Evolutionary conservation across 2,888 invertebrate species (phyloP), one percentile per base, ranked within the genome.

Genomic region (Cyclophora albipunctata): DNA sequence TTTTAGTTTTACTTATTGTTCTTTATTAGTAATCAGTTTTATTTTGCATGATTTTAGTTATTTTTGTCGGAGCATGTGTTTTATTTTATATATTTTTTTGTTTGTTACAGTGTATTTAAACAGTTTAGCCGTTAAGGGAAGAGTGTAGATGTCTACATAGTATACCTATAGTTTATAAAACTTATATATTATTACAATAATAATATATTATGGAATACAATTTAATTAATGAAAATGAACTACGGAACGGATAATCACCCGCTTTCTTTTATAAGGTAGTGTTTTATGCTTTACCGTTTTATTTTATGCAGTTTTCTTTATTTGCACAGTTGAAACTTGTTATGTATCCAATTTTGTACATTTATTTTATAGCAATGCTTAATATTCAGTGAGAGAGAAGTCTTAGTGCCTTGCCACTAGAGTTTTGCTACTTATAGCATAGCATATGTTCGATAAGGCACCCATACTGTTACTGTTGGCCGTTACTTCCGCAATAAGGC

Each of bases 71-170:
- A 7, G 42, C 37, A 42, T 48, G 46, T 35, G 3, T 40, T 35
- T 46, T 46, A 40, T 37, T 45, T 5, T 7, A 45, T 72, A 72
- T 71, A 75, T 71, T 64, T 69, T 74, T 73, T 71, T 65, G 62
- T 85, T 85, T 88, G 85, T 88, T 86, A 71, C 87, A 87, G 86
- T 87, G 86, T 86, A 87, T 86, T 87, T 87, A 86, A 86, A 80
- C 84, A 83, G 78, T 84, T 58, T 85, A 85, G 73, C 80, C 73
- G 81, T 69, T 82, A 86, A 84, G 80, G 70, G 73, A 68, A 81
- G 78, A 84, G 84, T 85, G 81, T 87, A 87, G 86, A 86, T 84
- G 85, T 85, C 87, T 79, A 78, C 86, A 76, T 88, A 87, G 84
- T 80, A 84, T 85, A 85, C 81, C 77, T 85, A 82, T 86, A 86